These are phyloP conservation scores for Myiothlypis chrysogaster DNA, from an alignment of 2,797 vertebrate species.

Conservation along the genomic window DNA sequence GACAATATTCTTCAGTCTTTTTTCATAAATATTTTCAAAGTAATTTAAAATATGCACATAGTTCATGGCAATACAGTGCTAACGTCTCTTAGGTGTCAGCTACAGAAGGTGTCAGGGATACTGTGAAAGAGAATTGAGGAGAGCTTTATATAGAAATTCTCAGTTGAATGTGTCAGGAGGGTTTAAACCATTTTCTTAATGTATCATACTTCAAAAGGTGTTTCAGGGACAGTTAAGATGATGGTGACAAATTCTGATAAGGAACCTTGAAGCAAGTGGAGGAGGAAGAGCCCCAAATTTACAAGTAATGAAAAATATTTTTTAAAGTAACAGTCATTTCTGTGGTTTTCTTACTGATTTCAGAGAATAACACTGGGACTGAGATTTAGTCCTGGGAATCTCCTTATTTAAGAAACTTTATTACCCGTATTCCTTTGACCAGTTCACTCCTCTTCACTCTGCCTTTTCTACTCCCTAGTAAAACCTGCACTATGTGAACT, in stretches of 20 bases:
- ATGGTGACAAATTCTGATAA: neutral
- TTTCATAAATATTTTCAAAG: neutral
- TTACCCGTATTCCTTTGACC: rapidly evolving
- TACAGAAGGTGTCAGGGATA: neutral
- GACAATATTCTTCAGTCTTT: neutral
- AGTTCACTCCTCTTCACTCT: neutral
- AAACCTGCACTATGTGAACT: neutral
- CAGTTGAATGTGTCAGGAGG: neutral
- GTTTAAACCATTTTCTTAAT: neutral
- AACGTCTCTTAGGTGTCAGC: neutral
- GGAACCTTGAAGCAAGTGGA: neutral
- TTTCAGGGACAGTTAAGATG: neutral
- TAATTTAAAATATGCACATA: neutral
- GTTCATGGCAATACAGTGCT: neutral
- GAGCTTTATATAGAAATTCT: neutral
- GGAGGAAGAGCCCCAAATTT: neutral
- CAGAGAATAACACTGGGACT: neutral
- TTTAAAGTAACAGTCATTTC: neutral
- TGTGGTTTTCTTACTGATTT: neutral
- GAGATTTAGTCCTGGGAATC: neutral
- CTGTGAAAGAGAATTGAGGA: neutral
- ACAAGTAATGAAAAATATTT: neutral
- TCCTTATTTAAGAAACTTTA: neutral
- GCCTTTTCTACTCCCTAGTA: neutral
- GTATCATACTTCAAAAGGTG: neutral